Evolutionary conservation across 2,797 vertebrate species (phyloP).

Genomic region (Poeciliopsis infans): DNA sequence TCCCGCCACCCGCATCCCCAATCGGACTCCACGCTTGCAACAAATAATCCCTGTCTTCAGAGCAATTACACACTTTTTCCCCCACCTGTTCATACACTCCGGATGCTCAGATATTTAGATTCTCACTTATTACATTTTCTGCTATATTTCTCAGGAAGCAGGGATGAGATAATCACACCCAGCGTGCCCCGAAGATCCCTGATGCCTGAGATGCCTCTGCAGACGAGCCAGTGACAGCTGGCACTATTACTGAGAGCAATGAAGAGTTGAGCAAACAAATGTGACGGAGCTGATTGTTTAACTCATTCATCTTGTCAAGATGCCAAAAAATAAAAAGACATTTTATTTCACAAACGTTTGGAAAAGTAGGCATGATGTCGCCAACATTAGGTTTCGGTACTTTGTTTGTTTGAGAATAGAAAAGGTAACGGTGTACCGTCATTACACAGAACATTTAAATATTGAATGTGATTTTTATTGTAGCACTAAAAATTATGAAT

Average conservation of each 20-base stretch:
- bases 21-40: conserved; percentile 6
- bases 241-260: conserved; percentile 11
- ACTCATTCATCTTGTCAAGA: conserved; percentile 6
- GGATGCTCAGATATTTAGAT: conserved; percentile 28
- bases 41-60: conserved; percentile 23
- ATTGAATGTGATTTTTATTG: not conserved
- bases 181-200: conserved; percentile 20
- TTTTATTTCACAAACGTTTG: conserved; percentile 6
- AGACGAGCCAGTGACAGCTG: conserved; percentile 21
- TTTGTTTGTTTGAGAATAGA: not conserved
- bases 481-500: not conserved
- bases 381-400: not conserved
- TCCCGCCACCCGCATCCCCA: no score
- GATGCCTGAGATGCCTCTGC: conserved; percentile 18
- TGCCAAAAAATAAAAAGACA: not conserved
- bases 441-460: not conserved
- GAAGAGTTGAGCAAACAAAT: conserved; percentile 20
- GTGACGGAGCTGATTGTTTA: conserved; percentile 6
- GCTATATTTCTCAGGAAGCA: conserved; percentile 25
- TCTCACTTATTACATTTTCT: conserved; percentile 42
- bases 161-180: conserved; percentile 34
- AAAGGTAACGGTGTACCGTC: not conserved
- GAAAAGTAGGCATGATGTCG: no score
- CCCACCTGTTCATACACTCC: conserved; percentile 15
- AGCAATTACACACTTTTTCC: conserved; percentile 29